A percentile compares a stretch with the other conserved stretches of the same genome.
phyloP scores from a whole-genome alignment of 1,140 invertebrate genomes.

The Capitella teleta region DNA sequence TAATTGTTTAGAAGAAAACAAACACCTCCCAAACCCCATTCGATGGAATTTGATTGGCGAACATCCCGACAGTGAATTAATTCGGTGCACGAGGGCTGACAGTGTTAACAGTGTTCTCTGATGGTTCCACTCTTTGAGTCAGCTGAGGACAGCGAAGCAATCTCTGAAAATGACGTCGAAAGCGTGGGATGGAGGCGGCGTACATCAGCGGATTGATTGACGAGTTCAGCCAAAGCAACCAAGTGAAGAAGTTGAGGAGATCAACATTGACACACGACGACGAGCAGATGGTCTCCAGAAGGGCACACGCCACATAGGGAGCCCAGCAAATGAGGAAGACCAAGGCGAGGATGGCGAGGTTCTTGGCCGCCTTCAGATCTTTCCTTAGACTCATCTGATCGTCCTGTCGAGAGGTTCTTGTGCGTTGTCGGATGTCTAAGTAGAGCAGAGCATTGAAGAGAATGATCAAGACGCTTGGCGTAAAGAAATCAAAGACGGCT shows the following conservation, averaged over 20 bases:
- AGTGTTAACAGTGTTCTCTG: too few species aligned
- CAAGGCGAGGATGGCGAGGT: not conserved
- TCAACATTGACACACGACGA: constrained; percentile 6
- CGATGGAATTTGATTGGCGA: too few species aligned
- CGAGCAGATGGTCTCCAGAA: not conserved
- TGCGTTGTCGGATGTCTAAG: constrained; percentile 15
- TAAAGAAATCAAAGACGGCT: constrained; percentile 19
- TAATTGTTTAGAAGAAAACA: too few species aligned
- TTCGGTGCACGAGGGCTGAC: too few species aligned
- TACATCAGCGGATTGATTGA: constrained; percentile 30
- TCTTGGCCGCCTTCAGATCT: constrained; percentile 14
- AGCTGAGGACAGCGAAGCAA: constrained; percentile 14
- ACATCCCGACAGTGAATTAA: too few species aligned
- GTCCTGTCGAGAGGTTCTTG: not conserved
- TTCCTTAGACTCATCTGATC: too few species aligned
- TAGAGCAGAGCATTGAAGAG: constrained; percentile 18
- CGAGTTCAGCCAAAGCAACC: too few species aligned
- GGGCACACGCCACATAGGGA: constrained; percentile 3
- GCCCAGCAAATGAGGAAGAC: constrained; percentile 12
- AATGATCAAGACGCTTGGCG: constrained; percentile 15
- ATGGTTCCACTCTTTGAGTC: too few species aligned
- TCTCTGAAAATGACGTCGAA: constrained; percentile 17
- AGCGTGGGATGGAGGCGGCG: too few species aligned
- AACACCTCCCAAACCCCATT: too few species aligned
- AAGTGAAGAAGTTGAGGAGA: too few species aligned